Conservation (phyloP, 30 jellyfish, hydroid and myxozoan species). For the Turritopsis dohrnii region DNA sequence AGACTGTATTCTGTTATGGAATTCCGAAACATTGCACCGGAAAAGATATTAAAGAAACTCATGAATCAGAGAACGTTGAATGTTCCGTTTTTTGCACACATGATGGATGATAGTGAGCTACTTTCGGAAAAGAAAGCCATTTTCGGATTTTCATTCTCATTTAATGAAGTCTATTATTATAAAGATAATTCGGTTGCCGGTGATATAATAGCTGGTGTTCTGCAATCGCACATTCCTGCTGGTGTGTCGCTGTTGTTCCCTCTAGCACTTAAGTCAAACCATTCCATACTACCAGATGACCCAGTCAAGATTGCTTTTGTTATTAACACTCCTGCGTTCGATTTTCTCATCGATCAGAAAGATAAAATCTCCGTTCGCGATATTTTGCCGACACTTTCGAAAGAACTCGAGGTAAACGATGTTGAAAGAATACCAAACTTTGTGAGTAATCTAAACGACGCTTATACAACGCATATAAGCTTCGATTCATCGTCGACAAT, state of each 20-base stretch:
- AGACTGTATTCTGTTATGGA: conserved; percentile 56
- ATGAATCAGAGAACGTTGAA: conserved; percentile 56
- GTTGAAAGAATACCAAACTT: conserved; percentile 61
- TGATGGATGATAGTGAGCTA: conserved; percentile 69
- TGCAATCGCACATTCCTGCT: conserved; percentile 86
- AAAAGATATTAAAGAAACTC: conserved; percentile 45
- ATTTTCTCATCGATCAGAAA: conserved; percentile 76
- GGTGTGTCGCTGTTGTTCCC: conserved; percentile 94
- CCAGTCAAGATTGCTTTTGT: conserved; percentile 87
- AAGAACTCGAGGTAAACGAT: conserved; percentile 59
- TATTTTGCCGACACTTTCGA: conserved; percentile 50
- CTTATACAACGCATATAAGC: conserved; percentile 89
- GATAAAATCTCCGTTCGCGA: conserved; percentile 69
- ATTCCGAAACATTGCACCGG: conserved; percentile 61
- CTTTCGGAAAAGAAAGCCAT: conserved; percentile 43
- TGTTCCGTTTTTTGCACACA: conserved; percentile 71
- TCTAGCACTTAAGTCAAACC: conserved; percentile 16
- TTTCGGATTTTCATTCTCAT: conserved; percentile 65
- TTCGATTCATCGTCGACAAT: conserved; percentile 63
- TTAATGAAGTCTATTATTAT: conserved; percentile 59
- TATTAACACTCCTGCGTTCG: conserved; percentile 83
- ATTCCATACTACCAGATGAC: conserved; percentile 12
- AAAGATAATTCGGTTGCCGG: conserved; percentile 53
- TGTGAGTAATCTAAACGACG: conserved; percentile 58
- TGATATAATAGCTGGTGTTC: conserved; percentile 38